Evolutionary conservation across 2,888 invertebrate species (phyloP), one percentile per base, ranked within the genome.

Genomic region (Tipula lateralis): DNA sequence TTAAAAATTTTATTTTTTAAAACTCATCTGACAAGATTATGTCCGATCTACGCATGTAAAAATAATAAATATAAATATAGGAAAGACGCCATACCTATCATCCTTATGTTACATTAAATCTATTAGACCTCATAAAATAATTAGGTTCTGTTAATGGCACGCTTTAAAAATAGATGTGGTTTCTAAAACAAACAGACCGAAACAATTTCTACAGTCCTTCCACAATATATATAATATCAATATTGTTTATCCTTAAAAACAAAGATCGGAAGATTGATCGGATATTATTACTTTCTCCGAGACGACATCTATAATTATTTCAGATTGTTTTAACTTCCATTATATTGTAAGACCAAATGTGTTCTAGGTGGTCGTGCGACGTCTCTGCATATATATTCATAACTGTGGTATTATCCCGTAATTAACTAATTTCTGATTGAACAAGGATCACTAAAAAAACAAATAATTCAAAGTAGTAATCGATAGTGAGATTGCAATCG

Each of bases 401-500:
- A 44, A 13, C n/a, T 44, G 16, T 44, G 2, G 44, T 44, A 44
- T 66, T 66, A 66, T 66, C 66, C 66, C 66, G 24, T 66, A 66
- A 66, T 66, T 66, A 66, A 66, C 66, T 9, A 66, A 66, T 66
- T 9, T 66, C 9, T 50, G 2, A 66, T n/a, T 7, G 66, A 66
- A 19, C 24, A 66, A 66, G 24, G 66, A 66, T 24, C 66, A 66
- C 44, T 4, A n/a, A 44, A 44, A 44, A 44, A 44, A 24, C 19
- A 24, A 66, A 66, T 66, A 66, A 66, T 12, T 24, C 66, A 66
- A 44, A 44, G 44, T 24, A 66, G 66, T 66, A 66, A 66, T 24
- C 66, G 66, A 66, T 66, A 66, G 66, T 66, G 66, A 66, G 66
- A 66, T 66, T 66, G 24, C 66, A 66, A 66, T 66, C 66, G 66